Percentiles rank a stretch among this genome's conserved stretches.
Conservation (phyloP, 2,888 invertebrate genomes). For the Anaspis maculata region DNA sequence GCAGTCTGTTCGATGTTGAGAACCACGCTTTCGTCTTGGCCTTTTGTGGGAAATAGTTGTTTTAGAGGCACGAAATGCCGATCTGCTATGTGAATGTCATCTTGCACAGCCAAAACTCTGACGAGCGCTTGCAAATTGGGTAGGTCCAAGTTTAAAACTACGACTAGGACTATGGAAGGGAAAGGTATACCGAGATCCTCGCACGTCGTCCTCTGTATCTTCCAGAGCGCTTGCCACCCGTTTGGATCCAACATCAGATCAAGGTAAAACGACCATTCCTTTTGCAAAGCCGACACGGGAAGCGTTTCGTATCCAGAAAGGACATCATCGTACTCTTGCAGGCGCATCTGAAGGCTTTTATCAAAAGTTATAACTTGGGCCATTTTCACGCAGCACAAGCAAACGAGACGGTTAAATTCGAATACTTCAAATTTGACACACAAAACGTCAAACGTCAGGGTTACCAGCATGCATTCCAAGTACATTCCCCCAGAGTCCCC, state of each 20-base stretch:
- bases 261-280: constrained; percentile 49
- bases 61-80: constrained; percentile 51
- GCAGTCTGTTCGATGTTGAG: constrained; percentile 54
- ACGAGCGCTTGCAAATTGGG: constrained; percentile 49
- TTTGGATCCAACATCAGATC: constrained; percentile 55
- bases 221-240: constrained; percentile 66
- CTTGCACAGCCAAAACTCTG: constrained; percentile 56
- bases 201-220: constrained; percentile 55
- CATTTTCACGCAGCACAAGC: too few species aligned
- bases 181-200: constrained; percentile 56
- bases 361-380: constrained; percentile 50
- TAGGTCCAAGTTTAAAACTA: constrained; percentile 51
- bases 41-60: constrained; percentile 56
- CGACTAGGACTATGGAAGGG: constrained; percentile 55
- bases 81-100: constrained; percentile 54
- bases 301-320: constrained; percentile 41
- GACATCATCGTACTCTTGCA: constrained; percentile 47
- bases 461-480: too few species aligned
- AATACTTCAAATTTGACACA: too few species aligned
- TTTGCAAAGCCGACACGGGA: constrained; percentile 44
- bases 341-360: constrained; percentile 49
- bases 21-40: constrained; percentile 49
- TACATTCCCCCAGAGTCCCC: too few species aligned
- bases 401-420: too few species aligned
- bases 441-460: too few species aligned